Evolutionary conservation across 1,140 invertebrate genomes (phyloP).

Genomic region (Caenorhabditis tropicalis): DNA sequence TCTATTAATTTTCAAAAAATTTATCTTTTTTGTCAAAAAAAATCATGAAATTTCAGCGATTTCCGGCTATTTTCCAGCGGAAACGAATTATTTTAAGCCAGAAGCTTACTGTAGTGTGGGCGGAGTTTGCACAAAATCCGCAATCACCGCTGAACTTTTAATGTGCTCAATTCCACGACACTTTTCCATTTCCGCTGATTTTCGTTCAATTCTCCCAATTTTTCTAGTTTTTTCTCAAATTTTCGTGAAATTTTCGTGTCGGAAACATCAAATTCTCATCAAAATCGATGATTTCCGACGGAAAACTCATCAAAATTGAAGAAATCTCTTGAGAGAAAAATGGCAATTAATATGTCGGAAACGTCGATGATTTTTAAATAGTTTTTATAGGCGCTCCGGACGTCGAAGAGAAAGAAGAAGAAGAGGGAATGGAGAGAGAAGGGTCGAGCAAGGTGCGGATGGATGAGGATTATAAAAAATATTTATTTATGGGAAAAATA

Average conservation of each 20-base stretch:
- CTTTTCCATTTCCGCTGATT: not conserved
- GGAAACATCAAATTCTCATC: constrained; percentile 13
- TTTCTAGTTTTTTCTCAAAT: not conserved
- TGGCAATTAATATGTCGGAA: not conserved
- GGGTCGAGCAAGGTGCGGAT: not conserved
- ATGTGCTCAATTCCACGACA: not conserved
- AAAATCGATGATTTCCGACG: constrained; percentile 19
- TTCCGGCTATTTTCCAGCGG: not conserved
- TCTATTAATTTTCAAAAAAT: not conserved
- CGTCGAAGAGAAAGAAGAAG: not conserved
- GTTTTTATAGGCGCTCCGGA: too few species aligned
- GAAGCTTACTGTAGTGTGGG: too few species aligned
- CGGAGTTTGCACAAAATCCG: too few species aligned
- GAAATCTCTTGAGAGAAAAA: too few species aligned
- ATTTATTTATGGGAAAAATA: not conserved
- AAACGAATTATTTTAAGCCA: too few species aligned
- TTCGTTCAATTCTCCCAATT: not conserved
- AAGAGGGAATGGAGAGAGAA: not conserved
- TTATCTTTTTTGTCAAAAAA: not conserved
- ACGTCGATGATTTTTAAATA: too few species aligned
- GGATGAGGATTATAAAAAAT: not conserved
- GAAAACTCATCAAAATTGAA: not conserved
- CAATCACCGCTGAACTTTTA: not conserved
- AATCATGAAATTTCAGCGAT: not conserved
- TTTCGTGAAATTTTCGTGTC: not conserved